Evolutionary conservation across 2,113 vertebrate genomes (phyloP), one percentile per base, ranked within the genome.

Genomic region (Psettodes erumei): DNA sequence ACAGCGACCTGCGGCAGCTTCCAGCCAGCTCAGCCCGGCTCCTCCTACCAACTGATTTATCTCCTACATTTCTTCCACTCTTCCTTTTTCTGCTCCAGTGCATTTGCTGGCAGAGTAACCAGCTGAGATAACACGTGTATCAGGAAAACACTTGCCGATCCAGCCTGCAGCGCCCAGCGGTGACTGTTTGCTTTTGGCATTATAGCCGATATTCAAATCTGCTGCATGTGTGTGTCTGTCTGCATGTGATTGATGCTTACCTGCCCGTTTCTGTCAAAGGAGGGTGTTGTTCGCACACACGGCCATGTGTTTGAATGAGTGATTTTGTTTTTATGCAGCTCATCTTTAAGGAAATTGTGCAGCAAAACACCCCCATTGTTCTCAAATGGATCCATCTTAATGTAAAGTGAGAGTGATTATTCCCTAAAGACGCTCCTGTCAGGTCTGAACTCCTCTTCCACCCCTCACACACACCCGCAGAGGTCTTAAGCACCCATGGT

Each of bases 351-450:
- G 33, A 48, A 38, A 21, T 47, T 15, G 16, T 45, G 51, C 65
- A 71, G 25, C 53, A 54, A 59, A 64, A 43, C n/a, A 5, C 23
- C 21, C 23, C 19, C 37, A 61, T 71, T 77, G 77, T 86, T 79
- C 67, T 47, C 55, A 66, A 66, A 82, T 30, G 75, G 65, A 81
- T 30, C 38, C 35, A 58, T 25, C 40, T 71, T 54, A 62, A 83
- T 69, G 35, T 81, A 50, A 84, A 90, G 75, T 67, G 67, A 77
- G 75, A 79, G 62, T 71, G 76, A 77, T 87, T 82, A 81, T 74
- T 86, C 80, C 45, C 33, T 48, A 37, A 54, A 76, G 83, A 87
- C 45, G 48, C 55, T 85, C 21, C 70, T 75, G 78, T 86, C 71
- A 79, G 42, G 43, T 74, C 42, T 79, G 15, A 70, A 54, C 32